Percentiles rank a stretch among this genome's conserved stretches.
These are phyloP conservation scores for Thymelicus sylvestris DNA, from an alignment of 2,888 invertebrate genomes.

Conservation along the genomic window DNA sequence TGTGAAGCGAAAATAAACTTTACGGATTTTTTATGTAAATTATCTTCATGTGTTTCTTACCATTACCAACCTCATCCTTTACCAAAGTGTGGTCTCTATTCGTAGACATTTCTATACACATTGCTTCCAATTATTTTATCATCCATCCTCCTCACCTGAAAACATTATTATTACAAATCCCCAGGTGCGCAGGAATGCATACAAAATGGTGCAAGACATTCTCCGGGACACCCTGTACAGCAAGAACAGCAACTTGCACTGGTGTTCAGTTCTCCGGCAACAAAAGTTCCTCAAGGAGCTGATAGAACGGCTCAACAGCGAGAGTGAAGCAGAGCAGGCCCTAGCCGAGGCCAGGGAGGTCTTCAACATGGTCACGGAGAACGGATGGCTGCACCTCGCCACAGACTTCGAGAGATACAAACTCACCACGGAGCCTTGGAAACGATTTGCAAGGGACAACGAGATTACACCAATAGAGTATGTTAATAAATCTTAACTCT, in stretches of 20 bases:
- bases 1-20: too few relatives aligned
- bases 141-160: too few relatives aligned
- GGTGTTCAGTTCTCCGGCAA: constrained; percentile 89
- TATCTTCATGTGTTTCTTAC: too few relatives aligned
- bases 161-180: not conserved
- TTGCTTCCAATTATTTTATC: too few relatives aligned
- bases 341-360: constrained; percentile 83
- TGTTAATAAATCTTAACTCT: constrained; percentile 43
- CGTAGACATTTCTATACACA: too few relatives aligned
- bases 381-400: constrained; percentile 89
- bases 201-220: constrained; percentile 85
- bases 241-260: constrained; percentile 89
- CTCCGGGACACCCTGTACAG: constrained; percentile 69
- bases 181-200: constrained; percentile 84
- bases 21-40: too few relatives aligned
- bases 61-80: too few relatives aligned
- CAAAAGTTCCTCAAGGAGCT: constrained; percentile 89
- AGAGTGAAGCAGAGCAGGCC: constrained; percentile 74
- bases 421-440: constrained; percentile 83
- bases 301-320: constrained; percentile 84
- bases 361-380: constrained; percentile 84
- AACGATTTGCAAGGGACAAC: constrained; percentile 63
- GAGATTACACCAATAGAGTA: constrained; percentile 57
- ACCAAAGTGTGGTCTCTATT: too few relatives aligned
- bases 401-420: constrained; percentile 87